phyloP scores from a whole-genome alignment of 2,888 invertebrate genomes.

The Cheilosia grossa region DNA sequence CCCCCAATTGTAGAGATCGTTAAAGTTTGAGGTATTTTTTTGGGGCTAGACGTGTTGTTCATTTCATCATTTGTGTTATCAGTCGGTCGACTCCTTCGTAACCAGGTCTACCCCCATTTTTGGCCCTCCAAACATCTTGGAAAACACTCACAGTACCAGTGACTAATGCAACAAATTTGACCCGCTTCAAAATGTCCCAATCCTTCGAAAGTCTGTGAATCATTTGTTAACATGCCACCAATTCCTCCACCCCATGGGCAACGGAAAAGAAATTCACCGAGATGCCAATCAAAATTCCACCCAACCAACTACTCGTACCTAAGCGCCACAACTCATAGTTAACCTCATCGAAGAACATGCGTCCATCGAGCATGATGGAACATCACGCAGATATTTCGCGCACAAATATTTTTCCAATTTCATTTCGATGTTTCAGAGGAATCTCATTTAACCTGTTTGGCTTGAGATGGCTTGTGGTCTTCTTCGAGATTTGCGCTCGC shows the following conservation, averaged over 20 bases:
- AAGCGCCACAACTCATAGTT: slow-evolving; percentile 5
- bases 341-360: background rate
- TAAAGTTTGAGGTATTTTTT: no score
- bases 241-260: background rate
- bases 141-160: background rate
- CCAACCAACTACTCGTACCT: slow-evolving; percentile 4
- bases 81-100: no score
- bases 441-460: slow-evolving; percentile 44
- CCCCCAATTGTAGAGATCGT: no score
- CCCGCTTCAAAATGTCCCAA: background rate
- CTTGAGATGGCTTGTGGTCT: slow-evolving; percentile 5
- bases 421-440: slow-evolving; percentile 36
- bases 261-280: background rate
- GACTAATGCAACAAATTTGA: background rate
- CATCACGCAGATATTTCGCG: slow-evolving; percentile 38
- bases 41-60: no score
- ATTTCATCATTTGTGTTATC: no score
- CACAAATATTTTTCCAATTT: slow-evolving; percentile 54
- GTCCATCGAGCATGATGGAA: slow-evolving; percentile 12
- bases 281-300: slow-evolving; percentile 29
- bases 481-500: slow-evolving; percentile 37
- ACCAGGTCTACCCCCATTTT: no score
- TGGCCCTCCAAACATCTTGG: background rate
- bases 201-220: background rate
- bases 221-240: background rate